Conservation (phyloP, 2,797 vertebrate genomes). For the Halcyon leucocephala region DNA sequence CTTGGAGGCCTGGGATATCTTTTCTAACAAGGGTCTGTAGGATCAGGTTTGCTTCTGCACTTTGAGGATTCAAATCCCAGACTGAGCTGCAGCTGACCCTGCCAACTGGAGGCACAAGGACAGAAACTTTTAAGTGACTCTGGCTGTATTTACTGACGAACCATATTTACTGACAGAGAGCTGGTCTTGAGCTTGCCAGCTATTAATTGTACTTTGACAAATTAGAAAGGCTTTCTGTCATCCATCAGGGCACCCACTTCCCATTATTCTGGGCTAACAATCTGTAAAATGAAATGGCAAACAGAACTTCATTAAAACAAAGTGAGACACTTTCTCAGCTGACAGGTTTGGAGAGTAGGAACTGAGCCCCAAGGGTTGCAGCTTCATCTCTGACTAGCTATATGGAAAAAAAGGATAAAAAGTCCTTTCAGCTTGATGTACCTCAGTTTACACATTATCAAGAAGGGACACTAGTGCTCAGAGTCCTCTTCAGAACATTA, state of each 20-base stretch:
- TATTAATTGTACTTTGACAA: constrained; percentile 48
- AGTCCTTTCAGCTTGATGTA: background rate
- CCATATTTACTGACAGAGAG: constrained; percentile 5
- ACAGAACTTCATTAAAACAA: constrained; percentile 34
- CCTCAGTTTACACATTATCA: background rate
- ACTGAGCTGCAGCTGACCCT: background rate
- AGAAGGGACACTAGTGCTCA: background rate
- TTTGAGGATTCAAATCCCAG: background rate
- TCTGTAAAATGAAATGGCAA: constrained; percentile 36
- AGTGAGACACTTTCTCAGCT: constrained; percentile 16
- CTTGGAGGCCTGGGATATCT: background rate
- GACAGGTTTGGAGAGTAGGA: constrained; percentile 22
- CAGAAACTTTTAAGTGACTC: constrained; percentile 29
- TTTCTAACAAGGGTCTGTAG: background rate
- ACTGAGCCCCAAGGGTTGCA: background rate
- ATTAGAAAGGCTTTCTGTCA: constrained; percentile 4
- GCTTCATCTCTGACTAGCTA: background rate
- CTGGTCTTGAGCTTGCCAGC: constrained; percentile 14
- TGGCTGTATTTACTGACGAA: background rate
- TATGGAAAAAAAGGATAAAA: background rate
- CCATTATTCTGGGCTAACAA: constrained; percentile 27
- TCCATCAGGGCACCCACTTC: background rate
- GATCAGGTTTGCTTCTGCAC: background rate
- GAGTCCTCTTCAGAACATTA: background rate
- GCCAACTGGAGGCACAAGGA: background rate